These are phyloP conservation scores for Rhizomys pruinosus DNA, from an alignment of 2,113 vertebrate species.

Conservation along the genomic window DNA sequence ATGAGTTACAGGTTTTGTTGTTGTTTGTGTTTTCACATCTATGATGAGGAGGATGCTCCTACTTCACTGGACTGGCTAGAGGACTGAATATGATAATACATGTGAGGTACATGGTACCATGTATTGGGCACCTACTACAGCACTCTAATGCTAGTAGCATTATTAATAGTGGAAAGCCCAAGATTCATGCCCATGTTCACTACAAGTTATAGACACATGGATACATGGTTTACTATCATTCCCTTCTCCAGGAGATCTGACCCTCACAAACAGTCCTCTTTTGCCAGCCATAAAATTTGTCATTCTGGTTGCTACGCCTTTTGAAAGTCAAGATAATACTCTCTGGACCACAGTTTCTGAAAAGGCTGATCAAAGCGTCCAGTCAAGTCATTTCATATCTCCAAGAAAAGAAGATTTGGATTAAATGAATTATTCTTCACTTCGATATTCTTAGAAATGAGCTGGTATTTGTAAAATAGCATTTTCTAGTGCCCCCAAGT, in stretches of 20 bases:
- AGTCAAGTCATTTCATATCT: constrained; percentile 42
- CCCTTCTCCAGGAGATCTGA: background rate
- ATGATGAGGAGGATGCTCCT: background rate
- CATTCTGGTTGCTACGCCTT: background rate
- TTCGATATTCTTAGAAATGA: background rate
- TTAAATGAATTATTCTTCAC: background rate
- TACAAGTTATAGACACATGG: background rate
- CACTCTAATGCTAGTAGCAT: background rate
- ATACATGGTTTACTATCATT: background rate
- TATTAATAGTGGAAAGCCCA: background rate
- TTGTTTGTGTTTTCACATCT: background rate
- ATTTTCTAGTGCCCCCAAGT: background rate
- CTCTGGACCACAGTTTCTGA: background rate
- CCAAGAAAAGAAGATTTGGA: background rate
- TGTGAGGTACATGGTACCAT: background rate
- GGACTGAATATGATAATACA: background rate
- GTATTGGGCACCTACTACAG: background rate
- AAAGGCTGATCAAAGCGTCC: constrained; percentile 7
- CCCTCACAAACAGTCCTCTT: background rate
- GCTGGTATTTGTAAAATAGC: background rate
- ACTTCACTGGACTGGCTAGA: background rate
- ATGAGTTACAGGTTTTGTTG: background rate
- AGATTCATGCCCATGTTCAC: background rate
- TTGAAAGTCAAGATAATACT: constrained; percentile 18
- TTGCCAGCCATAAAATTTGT: background rate